These are phyloP conservation scores for Sarcophaga caerulescens DNA, from an alignment of 2,888 invertebrate genomes.

Conservation along the genomic window DNA sequence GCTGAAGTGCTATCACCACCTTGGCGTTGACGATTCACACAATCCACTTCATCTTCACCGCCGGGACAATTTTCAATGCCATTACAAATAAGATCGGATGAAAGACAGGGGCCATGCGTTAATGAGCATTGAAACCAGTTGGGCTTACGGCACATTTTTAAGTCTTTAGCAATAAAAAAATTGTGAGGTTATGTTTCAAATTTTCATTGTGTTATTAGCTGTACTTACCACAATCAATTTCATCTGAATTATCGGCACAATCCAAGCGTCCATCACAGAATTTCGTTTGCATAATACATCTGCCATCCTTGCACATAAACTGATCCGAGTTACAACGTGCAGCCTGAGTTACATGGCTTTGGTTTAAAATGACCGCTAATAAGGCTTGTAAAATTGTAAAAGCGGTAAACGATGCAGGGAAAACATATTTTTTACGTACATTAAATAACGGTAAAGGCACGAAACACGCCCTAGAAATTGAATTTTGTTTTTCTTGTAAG, in stretches of 20 bases:
- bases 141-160: slow-evolving; percentile 77
- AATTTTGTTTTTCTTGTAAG: neutral
- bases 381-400: neutral
- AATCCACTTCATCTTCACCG: slow-evolving; percentile 84
- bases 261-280: slow-evolving; percentile 78
- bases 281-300: slow-evolving; percentile 77
- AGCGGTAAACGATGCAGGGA: slow-evolving; percentile 15
- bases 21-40: slow-evolving; percentile 66
- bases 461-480: slow-evolving; percentile 60
- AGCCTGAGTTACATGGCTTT: slow-evolving; percentile 66
- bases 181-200: slow-evolving; percentile 22
- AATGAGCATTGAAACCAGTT: slow-evolving; percentile 79
- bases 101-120: slow-evolving; percentile 85
- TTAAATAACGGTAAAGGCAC: slow-evolving; percentile 66
- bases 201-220: neutral
- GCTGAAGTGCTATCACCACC: slow-evolving; percentile 25
- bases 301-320: slow-evolving; percentile 82
- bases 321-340: slow-evolving; percentile 79
- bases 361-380: slow-evolving; percentile 39
- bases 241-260: slow-evolving; percentile 79
- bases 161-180: slow-evolving; percentile 70
- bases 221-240: slow-evolving; percentile 78
- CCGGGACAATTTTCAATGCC: slow-evolving; percentile 86
- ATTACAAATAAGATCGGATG: slow-evolving; percentile 87
- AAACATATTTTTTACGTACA: slow-evolving; percentile 56